Evolutionary conservation across 2,888 invertebrate genomes (phyloP).

Genomic region (Phragmatobia fuliginosa): DNA sequence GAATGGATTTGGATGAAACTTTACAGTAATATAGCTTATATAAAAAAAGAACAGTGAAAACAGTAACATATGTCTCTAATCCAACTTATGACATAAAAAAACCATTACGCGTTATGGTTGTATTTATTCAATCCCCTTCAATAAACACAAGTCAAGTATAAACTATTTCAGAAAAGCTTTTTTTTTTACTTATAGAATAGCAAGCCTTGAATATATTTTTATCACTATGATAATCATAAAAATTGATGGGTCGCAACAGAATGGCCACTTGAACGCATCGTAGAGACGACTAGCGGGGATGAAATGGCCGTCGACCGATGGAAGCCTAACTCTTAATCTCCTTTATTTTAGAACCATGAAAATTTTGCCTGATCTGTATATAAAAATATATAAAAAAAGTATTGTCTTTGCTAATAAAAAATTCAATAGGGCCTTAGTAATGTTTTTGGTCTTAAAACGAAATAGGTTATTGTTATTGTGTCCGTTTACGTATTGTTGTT

Average conservation of each 20-base stretch:
- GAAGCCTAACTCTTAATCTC: conserved; percentile 40
- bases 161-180: conserved; percentile 23
- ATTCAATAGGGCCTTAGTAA: conserved; percentile 7
- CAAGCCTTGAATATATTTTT: conserved; percentile 46
- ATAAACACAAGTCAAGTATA: conserved; percentile 12
- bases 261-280: conserved; percentile 45
- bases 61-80: neutral
- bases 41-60: no score
- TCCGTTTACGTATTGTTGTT: neutral
- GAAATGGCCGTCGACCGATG: conserved; percentile 28
- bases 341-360: conserved; percentile 35
- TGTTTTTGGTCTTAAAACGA: neutral
- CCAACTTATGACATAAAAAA: neutral
- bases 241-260: conserved; percentile 46
- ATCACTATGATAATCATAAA: conserved; percentile 46
- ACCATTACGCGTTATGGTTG: neutral
- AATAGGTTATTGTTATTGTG: neutral
- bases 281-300: conserved; percentile 34
- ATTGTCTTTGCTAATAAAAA: conserved; percentile 14
- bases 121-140: conserved; percentile 10
- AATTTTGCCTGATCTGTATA: conserved; percentile 22
- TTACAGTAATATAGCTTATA: no score
- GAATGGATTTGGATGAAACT: no score
- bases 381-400: conserved; percentile 11
- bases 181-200: conserved; percentile 38